phyloP scores from a whole-genome alignment of 2,113 vertebrate genomes.

The Pyxicephalus adspersus region DNA sequence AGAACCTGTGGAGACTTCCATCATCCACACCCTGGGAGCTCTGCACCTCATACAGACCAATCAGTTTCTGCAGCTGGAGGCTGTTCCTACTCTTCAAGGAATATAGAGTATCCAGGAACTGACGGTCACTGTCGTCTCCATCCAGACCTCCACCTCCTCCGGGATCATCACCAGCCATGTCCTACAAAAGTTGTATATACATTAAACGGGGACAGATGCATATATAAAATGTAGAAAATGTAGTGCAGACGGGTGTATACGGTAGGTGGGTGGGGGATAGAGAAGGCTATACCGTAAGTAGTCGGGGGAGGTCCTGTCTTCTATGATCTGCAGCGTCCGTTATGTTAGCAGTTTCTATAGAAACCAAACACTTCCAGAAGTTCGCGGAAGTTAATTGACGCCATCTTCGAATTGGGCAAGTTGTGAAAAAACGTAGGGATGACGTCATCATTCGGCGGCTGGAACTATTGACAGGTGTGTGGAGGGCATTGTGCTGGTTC shows the following conservation, averaged over 20 bases:
- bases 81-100: constrained; percentile 64
- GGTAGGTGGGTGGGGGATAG: too few species aligned
- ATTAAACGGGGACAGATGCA: too few species aligned
- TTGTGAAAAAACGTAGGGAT: too few species aligned
- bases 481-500: too few species aligned
- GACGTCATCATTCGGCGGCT: constrained; percentile 15
- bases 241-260: too few species aligned
- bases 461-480: neutral
- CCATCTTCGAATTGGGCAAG: neutral
- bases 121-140: constrained; percentile 58
- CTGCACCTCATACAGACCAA: constrained; percentile 59
- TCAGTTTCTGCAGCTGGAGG: constrained; percentile 68
- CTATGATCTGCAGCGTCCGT: too few species aligned
- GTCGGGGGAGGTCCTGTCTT: too few species aligned
- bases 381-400: neutral
- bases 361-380: neutral
- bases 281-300: too few species aligned
- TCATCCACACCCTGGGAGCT: constrained; percentile 64
- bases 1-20: constrained; percentile 64
- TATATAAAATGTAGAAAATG: too few species aligned
- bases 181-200: too few species aligned
- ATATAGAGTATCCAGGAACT: constrained; percentile 66
- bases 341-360: neutral
- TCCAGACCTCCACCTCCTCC: neutral
- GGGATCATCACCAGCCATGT: too few species aligned